Conservation (phyloP, 92 coral and sea anemone genomes). For the Scolanthus callimorphus region DNA sequence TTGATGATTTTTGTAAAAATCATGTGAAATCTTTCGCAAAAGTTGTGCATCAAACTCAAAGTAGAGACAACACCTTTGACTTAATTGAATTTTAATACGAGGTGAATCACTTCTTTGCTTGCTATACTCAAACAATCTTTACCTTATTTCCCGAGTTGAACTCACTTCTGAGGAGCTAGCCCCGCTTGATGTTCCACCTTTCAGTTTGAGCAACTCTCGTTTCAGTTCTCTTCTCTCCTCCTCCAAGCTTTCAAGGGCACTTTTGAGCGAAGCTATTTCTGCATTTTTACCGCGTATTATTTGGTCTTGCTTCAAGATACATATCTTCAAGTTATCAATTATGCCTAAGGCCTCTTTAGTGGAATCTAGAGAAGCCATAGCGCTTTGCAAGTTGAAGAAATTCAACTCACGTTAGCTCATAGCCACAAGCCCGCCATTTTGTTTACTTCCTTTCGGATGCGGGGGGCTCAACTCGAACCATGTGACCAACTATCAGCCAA, state of each 20-base stretch:
- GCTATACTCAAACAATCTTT: neutral
- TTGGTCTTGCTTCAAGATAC: slow-evolving; percentile 83
- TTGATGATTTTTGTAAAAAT: too few relatives aligned
- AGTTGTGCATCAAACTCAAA: too few relatives aligned
- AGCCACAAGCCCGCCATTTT: slow-evolving; percentile 24
- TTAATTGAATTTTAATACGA: too few relatives aligned
- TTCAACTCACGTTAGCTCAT: slow-evolving; percentile 6
- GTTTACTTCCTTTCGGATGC: slow-evolving; percentile 22
- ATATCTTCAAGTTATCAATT: slow-evolving; percentile 57
- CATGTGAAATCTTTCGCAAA: too few relatives aligned
- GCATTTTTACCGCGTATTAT: slow-evolving; percentile 51
- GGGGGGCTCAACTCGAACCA: slow-evolving; percentile 4
- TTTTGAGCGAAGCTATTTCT: slow-evolving; percentile 45
- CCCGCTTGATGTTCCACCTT: slow-evolving; percentile 8
- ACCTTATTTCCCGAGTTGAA: slow-evolving; percentile 22
- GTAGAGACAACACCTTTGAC: too few relatives aligned
- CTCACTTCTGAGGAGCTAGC: slow-evolving; percentile 10
- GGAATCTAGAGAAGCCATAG: slow-evolving; percentile 64
- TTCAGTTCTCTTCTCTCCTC: slow-evolving; percentile 67
- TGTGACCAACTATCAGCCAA: slow-evolving; percentile 2
- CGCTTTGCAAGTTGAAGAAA: too few relatives aligned
- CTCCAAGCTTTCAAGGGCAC: slow-evolving; percentile 41
- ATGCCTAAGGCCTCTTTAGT: slow-evolving; percentile 70
- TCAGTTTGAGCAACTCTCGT: slow-evolving; percentile 14
- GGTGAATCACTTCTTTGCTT: slow-evolving; percentile 2